Evolutionary conservation across 2,888 invertebrate genomes (phyloP).

Genomic region (Temnothorax rugatulus): DNA sequence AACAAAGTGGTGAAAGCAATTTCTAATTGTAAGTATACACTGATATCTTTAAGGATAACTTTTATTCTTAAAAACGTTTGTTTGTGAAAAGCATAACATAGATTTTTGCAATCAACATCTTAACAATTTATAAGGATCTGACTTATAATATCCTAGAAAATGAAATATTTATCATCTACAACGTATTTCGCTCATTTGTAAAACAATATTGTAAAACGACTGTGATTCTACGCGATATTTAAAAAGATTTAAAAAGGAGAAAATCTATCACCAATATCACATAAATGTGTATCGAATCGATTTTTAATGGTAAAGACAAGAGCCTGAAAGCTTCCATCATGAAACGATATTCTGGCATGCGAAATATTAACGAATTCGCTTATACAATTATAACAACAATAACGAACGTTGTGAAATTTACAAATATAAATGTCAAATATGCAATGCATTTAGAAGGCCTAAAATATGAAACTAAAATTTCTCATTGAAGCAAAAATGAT

Average conservation of each 20-base stretch:
- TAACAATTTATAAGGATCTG: not conserved
- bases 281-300: constrained; percentile 3
- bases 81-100: not conserved
- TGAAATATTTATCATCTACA: not conserved
- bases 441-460: not conserved
- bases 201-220: not conserved
- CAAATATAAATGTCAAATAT: not conserved
- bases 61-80: not conserved
- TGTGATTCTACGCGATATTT: not conserved
- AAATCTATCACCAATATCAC: not conserved
- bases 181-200: not conserved
- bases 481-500: not conserved
- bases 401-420: constrained; percentile 2
- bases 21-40: not conserved
- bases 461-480: constrained; percentile 2
- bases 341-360: constrained; percentile 19
- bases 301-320: constrained; percentile 16
- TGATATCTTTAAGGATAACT: not conserved
- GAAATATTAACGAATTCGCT: not conserved
- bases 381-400: constrained; percentile 52
- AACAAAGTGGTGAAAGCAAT: constrained; percentile 53
- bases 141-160: not conserved
- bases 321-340: constrained; percentile 37
- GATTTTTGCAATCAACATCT: not conserved
- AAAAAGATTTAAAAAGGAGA: not conserved